Evolutionary conservation across 1,140 invertebrate species (phyloP), one percentile per base, ranked within the genome.

Genomic region (Aphelinus certus): DNA sequence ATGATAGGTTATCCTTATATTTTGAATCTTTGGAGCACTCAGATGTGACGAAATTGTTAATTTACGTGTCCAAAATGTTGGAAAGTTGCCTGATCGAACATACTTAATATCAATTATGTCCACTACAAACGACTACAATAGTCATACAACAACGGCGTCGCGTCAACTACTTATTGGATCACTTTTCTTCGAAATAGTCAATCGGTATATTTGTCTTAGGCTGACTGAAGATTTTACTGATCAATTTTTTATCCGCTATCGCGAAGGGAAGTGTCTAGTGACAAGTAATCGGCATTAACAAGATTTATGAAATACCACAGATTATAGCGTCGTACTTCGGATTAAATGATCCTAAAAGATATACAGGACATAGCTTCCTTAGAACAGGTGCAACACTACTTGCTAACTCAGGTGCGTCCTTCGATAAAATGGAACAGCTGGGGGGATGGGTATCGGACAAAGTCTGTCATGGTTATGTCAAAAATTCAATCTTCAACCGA

Each of bases 321-420:
- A 62, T 66, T 60, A 73, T 81, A 26, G 77, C 79, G 4, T 57
- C 64, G 43, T 81, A 76, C 73, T 77, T 80, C 73, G 72, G 76
- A 42, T 70, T 82, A 43, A 49, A 73, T 60, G 65, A 80, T 68
- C 57, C 78, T n/a, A 63, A 79, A 67, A 6, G 47, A 43, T 82
- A 80, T 58, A 81, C 79, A 46, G 80, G 78, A 3, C 79, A 81
- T 76, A 79, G 69, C 53, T 81, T 79, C 53, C 71, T 77, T 45
- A 64, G 77, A 68, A 76, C 79, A 10, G 76, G 70, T 43, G 76
- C 78, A 3, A 77, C 76, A 43, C 67, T 81, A 43, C 57, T 79
- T 48, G 71, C 76, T 42, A 73, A 82, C 56, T 64, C 76, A 49
- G 81, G 80, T 62, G 82, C 77, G 26, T 73, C 76, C 73, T 71